These are phyloP conservation scores for Anastrepha obliqua DNA, from an alignment of 1,140 invertebrate genomes.

Conservation along the genomic window DNA sequence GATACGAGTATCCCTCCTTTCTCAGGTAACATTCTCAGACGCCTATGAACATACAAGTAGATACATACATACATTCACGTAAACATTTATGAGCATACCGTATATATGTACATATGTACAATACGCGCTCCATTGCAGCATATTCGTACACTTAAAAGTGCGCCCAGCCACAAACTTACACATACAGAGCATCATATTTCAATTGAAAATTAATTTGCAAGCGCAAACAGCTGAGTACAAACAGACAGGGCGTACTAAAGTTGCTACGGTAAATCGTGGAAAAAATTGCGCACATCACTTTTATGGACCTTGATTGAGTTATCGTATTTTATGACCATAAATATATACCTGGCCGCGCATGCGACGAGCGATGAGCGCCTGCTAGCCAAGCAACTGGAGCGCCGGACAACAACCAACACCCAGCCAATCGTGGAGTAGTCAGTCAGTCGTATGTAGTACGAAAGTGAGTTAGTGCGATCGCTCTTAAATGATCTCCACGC, in stretches of 20 bases:
- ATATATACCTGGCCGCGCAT: constrained; percentile 57
- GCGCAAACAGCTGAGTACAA: constrained; percentile 45
- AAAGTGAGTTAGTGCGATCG: constrained; percentile 28
- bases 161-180: not conserved
- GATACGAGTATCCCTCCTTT: not conserved
- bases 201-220: constrained; percentile 53
- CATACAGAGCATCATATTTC: constrained; percentile 42
- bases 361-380: constrained; percentile 2
- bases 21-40: not conserved
- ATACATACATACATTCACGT: not conserved
- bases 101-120: not conserved
- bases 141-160: not conserved
- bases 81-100: not conserved
- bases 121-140: constrained; percentile 1
- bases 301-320: constrained; percentile 74
- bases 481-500: constrained; percentile 32
- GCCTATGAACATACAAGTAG: not conserved
- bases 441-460: not conserved
- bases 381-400: not conserved
- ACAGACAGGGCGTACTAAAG: constrained; percentile 40
- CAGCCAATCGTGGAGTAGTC: constrained; percentile 10
- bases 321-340: constrained; percentile 74
- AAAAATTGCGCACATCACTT: constrained; percentile 60
- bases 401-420: not conserved
- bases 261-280: constrained; percentile 34